A percentile compares a stretch with the other conserved stretches of the same genome.
phyloP scores from a whole-genome alignment of 2,797 vertebrate genomes.

The Coregonus ussuriensis region DNA sequence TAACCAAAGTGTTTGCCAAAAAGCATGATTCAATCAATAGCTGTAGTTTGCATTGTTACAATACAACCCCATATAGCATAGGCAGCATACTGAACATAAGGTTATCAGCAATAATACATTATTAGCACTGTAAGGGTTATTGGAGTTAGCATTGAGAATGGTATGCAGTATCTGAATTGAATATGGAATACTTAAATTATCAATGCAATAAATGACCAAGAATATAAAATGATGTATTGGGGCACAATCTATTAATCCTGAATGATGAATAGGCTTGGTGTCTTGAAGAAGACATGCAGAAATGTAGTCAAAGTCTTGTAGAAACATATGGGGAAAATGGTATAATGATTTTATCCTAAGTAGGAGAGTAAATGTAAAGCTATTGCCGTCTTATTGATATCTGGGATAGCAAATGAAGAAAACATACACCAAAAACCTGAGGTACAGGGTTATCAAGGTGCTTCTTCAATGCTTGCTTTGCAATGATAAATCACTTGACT shows the following conservation, averaged over 20 bases:
- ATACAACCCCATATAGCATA: too few species aligned
- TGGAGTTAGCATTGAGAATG: not conserved
- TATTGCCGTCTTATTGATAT: not conserved
- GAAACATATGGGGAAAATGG: not conserved
- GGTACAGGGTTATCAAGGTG: conserved; percentile 2
- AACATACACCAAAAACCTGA: not conserved
- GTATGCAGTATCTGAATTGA: not conserved
- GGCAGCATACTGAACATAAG: too few species aligned
- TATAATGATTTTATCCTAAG: not conserved
- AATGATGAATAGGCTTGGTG: not conserved
- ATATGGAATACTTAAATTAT: not conserved
- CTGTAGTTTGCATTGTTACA: too few species aligned
- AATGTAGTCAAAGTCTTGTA: not conserved
- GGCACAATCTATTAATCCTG: not conserved
- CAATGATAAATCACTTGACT: conserved; percentile 12
- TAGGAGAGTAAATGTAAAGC: not conserved
- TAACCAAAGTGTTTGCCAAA: too few species aligned
- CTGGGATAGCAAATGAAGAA: not conserved
- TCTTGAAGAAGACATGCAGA: not conserved
- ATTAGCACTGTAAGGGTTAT: not conserved
- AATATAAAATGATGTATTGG: not conserved
- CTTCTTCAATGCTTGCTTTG: conserved; percentile 2
- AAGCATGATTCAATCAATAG: too few species aligned
- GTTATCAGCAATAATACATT: not conserved
- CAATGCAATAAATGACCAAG: not conserved